Percentiles rank a stretch among this genome's conserved stretches.
These are phyloP conservation scores for Musca domestica DNA, from an alignment of 1,140 invertebrate species.

Conservation along the genomic window DNA sequence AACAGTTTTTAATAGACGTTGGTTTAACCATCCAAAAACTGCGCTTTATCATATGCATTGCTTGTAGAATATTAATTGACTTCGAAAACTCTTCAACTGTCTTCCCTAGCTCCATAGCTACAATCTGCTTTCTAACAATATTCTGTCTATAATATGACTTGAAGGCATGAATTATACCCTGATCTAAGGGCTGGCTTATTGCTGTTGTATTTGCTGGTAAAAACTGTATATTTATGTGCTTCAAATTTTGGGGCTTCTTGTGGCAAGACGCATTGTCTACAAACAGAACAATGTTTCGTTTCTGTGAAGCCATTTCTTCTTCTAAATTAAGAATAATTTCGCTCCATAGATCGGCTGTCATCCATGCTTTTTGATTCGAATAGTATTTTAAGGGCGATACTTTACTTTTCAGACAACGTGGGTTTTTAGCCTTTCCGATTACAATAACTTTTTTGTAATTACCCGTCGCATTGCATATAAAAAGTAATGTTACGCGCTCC, in stretches of 20 bases:
- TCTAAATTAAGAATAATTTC: too few species aligned
- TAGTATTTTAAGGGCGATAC: too few species aligned
- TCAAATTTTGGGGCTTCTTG: background rate
- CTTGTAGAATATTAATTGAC: background rate
- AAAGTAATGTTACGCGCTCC: too few species aligned
- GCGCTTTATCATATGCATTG: background rate
- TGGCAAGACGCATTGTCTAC: constrained; percentile 23
- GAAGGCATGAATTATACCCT: constrained; percentile 14
- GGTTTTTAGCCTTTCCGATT: too few species aligned
- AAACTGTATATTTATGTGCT: constrained; percentile 12
- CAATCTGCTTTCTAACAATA: background rate
- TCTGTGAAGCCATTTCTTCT: too few species aligned
- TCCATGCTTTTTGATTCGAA: too few species aligned
- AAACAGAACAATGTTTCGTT: too few species aligned
- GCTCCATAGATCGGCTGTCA: too few species aligned
- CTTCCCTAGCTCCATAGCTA: constrained; percentile 1
- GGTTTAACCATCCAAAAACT: constrained; percentile 1
- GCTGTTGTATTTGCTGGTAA: constrained; percentile 24
- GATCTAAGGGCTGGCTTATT: constrained; percentile 16
- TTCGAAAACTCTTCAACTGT: constrained; percentile 5
- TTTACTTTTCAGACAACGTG: too few species aligned
- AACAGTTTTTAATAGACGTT: too few species aligned
- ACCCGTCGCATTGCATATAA: too few species aligned
- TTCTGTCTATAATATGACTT: background rate
- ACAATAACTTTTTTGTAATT: too few species aligned